Evolutionary conservation across 2,113 vertebrate genomes (phyloP).

Genomic region (Chlamydotis undulata): DNA sequence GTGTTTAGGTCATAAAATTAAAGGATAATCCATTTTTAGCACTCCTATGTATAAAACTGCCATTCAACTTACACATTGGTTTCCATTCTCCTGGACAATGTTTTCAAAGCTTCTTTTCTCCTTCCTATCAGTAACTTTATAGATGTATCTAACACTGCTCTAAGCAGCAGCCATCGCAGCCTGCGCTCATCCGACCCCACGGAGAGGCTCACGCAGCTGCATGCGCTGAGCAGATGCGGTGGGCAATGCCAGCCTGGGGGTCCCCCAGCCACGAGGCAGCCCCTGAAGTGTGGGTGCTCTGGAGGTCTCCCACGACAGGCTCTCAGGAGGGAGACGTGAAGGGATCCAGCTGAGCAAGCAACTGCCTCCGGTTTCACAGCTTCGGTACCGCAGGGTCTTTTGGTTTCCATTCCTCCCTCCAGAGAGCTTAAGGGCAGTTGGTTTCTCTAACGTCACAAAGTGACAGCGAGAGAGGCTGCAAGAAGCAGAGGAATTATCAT

Average conservation of each 20-base stretch:
- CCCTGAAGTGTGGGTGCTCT: rapidly evolving
- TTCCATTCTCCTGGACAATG: not conserved
- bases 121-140: not conserved
- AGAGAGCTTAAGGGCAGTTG: not conserved
- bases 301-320: not conserved
- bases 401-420: not conserved
- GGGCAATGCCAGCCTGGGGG: not conserved
- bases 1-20: not conserved
- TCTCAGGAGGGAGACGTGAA: not conserved
- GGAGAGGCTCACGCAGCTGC: not conserved
- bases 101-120: not conserved
- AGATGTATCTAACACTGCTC: not conserved
- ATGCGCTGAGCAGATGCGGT: not conserved
- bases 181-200: rapidly evolving
- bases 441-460: not conserved
- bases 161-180: not conserved
- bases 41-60: not conserved
- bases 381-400: not conserved
- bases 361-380: not conserved
- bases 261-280: not conserved
- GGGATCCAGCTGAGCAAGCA: not conserved
- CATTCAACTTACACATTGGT: not conserved
- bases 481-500: not conserved
- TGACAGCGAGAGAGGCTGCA: rapidly evolving
- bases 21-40: not conserved